Evolutionary conservation across 2,113 vertebrate genomes (phyloP).

Genomic region (Aptenodytes forsteri): DNA sequence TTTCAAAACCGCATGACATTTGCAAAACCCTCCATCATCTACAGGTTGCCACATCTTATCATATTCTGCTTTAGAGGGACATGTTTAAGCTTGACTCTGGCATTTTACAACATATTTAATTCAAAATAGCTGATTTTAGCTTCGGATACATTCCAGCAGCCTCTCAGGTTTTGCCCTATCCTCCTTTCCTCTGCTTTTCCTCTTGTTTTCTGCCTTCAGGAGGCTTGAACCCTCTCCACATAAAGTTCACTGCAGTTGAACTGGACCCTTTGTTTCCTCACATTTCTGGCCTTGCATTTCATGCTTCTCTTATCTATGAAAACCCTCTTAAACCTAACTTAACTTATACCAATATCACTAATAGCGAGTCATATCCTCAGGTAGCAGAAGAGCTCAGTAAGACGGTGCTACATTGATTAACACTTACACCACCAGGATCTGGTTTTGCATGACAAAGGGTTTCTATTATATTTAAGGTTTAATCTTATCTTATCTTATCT

Average conservation of each 20-base stretch:
- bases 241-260: background rate
- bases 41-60: background rate
- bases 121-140: background rate
- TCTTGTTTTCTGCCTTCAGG: background rate
- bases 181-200: background rate
- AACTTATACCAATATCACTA: background rate
- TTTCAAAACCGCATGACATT: background rate
- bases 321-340: background rate
- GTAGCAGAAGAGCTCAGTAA: background rate
- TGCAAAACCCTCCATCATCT: background rate
- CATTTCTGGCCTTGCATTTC: background rate
- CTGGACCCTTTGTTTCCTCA: background rate
- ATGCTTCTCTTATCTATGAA: background rate
- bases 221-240: accelerated
- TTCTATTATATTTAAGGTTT: background rate
- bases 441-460: background rate
- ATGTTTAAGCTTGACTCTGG: background rate
- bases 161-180: background rate
- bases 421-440: background rate
- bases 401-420: background rate
- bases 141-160: background rate
- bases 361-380: background rate
- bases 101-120: background rate
- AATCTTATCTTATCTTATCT: background rate
- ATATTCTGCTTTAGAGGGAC: background rate